These are phyloP conservation scores for Mionectes olivaceus DNA, from an alignment of 2,797 vertebrate species.

Conservation along the genomic window DNA sequence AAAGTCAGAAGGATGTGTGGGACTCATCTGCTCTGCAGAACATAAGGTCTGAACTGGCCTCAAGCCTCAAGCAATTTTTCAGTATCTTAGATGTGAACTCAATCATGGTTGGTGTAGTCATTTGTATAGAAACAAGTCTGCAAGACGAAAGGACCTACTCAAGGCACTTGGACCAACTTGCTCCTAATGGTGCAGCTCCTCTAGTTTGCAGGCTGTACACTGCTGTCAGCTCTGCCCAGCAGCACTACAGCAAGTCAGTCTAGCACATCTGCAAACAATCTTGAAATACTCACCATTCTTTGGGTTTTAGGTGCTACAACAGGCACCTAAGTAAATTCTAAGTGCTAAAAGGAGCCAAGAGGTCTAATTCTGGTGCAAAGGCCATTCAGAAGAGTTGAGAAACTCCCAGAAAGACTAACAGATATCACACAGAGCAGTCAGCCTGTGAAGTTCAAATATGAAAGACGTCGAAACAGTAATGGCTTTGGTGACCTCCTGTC, in stretches of 20 bases:
- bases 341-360: background rate
- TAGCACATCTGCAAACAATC: background rate
- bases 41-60: background rate
- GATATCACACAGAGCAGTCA: background rate
- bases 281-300: background rate
- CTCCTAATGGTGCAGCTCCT: background rate
- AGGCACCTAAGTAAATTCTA: background rate
- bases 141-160: background rate
- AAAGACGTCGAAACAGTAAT: background rate
- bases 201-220: background rate
- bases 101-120: background rate
- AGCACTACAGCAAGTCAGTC: background rate
- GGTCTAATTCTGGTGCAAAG: background rate
- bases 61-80: background rate
- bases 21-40: background rate
- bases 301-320: background rate
- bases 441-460: background rate
- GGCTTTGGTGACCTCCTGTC: background rate
- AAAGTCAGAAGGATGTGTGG: background rate
- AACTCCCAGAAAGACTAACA: background rate
- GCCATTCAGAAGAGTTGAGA: background rate
- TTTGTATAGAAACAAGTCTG: background rate
- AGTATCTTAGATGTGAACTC: background rate
- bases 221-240: background rate
- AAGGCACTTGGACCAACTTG: background rate